Percentiles rank a stretch among this genome's conserved stretches.
These are phyloP conservation scores for Cuculus canorus DNA, from an alignment of 2,797 vertebrate species.

Conservation along the genomic window DNA sequence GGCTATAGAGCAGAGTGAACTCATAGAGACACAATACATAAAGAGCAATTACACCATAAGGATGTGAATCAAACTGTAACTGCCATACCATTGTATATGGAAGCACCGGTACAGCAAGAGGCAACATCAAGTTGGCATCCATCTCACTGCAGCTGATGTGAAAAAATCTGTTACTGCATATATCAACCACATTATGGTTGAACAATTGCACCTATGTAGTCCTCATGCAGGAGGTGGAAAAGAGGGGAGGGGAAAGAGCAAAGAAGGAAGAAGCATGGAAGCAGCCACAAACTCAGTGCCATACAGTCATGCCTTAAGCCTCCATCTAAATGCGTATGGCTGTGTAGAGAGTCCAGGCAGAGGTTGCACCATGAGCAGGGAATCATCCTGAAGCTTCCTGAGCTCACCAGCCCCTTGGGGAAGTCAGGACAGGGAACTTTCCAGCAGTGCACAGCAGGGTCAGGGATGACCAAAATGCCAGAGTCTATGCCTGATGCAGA, in stretches of 20 bases:
- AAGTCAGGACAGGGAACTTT: neutral
- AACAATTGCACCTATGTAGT: neutral
- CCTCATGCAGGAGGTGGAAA: neutral
- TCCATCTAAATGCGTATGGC: rapidly evolving
- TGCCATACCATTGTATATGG: neutral
- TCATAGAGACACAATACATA: neutral
- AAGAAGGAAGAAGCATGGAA: neutral
- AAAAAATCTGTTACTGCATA: neutral
- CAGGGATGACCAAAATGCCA: neutral
- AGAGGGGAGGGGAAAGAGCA: neutral
- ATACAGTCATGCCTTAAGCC: neutral
- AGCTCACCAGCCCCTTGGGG: neutral
- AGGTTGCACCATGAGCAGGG: neutral
- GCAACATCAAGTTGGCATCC: neutral
- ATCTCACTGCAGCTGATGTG: neutral
- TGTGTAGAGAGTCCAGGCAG: neutral
- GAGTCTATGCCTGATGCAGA: neutral
- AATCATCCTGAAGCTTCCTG: neutral
- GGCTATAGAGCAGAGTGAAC: rapidly evolving
- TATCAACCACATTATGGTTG: rapidly evolving
- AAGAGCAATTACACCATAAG: neutral
- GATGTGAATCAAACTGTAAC: neutral
- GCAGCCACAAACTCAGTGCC: neutral
- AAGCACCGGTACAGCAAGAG: neutral
- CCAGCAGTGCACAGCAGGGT: neutral